phyloP scores from a whole-genome alignment of 2,888 invertebrate genomes.

The Papilio protenor region DNA sequence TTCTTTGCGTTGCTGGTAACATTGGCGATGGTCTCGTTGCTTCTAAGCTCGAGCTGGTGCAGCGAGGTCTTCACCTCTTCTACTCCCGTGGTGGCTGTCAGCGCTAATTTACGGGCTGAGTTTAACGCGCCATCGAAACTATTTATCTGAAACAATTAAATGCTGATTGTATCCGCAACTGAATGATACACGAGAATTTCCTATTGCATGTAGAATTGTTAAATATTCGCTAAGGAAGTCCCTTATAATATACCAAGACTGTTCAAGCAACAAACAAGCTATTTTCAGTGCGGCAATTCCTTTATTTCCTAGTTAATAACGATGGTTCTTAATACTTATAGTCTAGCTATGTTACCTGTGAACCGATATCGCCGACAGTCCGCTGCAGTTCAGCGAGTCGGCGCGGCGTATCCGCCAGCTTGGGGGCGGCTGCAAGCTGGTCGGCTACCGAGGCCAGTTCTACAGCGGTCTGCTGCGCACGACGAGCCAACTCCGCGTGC shows the following conservation, averaged over 20 bases:
- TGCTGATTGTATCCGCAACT: neutral
- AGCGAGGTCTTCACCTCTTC: constrained; percentile 70
- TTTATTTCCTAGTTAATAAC: neutral
- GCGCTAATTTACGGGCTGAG: constrained; percentile 73
- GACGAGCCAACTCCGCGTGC: constrained; percentile 71
- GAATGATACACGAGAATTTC: too few species aligned
- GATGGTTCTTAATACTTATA: neutral
- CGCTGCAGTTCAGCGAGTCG: constrained; percentile 81
- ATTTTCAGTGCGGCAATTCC: neutral
- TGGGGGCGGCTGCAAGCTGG: constrained; percentile 84
- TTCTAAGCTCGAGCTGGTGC: constrained; percentile 66
- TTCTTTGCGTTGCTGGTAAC: constrained; percentile 61
- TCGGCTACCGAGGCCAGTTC: constrained; percentile 83
- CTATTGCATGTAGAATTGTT: too few species aligned
- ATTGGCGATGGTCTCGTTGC: constrained; percentile 74
- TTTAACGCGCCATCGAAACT: constrained; percentile 74
- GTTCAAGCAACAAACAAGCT: neutral
- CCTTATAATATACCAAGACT: neutral
- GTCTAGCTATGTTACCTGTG: constrained; percentile 74
- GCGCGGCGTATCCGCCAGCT: constrained; percentile 84
- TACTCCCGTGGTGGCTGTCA: constrained; percentile 70
- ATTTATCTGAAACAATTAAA: constrained; percentile 72
- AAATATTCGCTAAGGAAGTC: too few species aligned
- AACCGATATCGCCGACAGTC: constrained; percentile 85
- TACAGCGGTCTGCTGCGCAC: constrained; percentile 72